phyloP scores from a whole-genome alignment of 2,113 vertebrate species.

The Colossoma macropomum region DNA sequence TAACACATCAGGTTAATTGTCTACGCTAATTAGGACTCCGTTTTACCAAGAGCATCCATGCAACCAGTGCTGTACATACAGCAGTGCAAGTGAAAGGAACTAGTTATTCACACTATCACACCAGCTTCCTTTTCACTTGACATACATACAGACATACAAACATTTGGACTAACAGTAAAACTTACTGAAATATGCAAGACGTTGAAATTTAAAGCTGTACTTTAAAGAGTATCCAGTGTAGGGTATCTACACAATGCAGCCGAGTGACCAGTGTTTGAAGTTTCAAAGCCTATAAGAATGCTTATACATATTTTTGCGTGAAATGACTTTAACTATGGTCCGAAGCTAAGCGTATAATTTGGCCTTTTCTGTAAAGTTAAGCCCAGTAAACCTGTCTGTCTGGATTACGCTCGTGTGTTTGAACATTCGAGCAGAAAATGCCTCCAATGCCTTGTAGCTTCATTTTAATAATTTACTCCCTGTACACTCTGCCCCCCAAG shows the following conservation, averaged over 20 bases:
- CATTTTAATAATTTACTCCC: constrained; percentile 49
- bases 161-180: not conserved
- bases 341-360: not conserved
- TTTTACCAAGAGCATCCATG: not conserved
- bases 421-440: constrained; percentile 30
- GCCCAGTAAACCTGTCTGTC: constrained; percentile 15
- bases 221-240: not conserved
- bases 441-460: constrained; percentile 42
- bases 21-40: not conserved
- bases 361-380: not conserved
- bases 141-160: not conserved
- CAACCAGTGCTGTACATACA: not conserved
- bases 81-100: no score
- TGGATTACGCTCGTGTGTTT: constrained; percentile 24
- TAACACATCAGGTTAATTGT: not conserved
- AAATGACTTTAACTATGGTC: not conserved
- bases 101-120: no score
- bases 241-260: not conserved
- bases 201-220: not conserved
- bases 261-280: constrained; percentile 5
- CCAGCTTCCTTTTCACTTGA: no score
- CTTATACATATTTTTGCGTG: not conserved
- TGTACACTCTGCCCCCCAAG: constrained; percentile 39
- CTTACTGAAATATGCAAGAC: not conserved
- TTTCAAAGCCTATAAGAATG: not conserved